Conservation (phyloP, 2,113 vertebrate species). For the Paramormyrops kingsleyae region DNA sequence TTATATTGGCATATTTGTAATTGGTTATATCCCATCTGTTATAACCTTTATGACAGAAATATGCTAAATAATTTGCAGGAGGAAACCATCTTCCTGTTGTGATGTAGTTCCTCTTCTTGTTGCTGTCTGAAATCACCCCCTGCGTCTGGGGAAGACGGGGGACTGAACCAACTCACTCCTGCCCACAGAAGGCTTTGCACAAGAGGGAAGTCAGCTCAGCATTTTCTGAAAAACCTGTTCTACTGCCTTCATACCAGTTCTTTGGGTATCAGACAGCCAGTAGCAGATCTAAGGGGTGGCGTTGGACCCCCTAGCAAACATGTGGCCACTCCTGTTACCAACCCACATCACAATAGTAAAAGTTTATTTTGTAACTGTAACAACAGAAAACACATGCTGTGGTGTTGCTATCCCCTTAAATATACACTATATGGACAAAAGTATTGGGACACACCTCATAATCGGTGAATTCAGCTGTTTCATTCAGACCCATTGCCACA, state of each 20-base stretch:
- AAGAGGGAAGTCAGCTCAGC: background rate
- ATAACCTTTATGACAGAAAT: background rate
- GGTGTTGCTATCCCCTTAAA: background rate
- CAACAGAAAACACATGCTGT: background rate
- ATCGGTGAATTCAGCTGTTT: background rate
- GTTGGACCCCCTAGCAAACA: background rate
- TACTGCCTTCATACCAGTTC: background rate
- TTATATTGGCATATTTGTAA: background rate
- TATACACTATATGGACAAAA: background rate
- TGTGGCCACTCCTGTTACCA: background rate
- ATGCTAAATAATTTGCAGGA: background rate
- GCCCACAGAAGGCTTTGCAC: background rate
- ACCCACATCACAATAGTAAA: background rate
- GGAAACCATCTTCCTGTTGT: background rate
- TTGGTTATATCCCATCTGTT: background rate
- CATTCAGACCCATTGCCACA: background rate
- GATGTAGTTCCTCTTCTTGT: background rate
- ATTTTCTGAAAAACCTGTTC: background rate
- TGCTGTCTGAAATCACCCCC: background rate
- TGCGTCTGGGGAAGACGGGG: background rate
- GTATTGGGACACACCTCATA: no score
- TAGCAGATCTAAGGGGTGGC: background rate
- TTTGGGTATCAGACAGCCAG: background rate
- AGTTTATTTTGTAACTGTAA: background rate
- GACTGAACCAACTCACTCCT: background rate